phyloP scores from a whole-genome alignment of 2,888 invertebrate species.

The Alsophila aescularia region DNA sequence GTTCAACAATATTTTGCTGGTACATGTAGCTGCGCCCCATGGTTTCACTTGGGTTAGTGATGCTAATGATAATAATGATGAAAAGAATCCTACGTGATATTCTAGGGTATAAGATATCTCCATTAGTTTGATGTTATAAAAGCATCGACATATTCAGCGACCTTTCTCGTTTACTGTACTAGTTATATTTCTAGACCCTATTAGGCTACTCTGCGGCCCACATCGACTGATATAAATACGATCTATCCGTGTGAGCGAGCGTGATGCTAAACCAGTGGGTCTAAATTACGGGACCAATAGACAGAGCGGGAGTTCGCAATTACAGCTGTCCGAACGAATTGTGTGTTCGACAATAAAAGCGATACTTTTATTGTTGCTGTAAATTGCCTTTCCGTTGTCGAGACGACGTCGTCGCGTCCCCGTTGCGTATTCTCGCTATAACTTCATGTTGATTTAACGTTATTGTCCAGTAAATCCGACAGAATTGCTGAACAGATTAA shows the following conservation, averaged over 20 bases:
- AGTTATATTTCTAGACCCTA: neutral
- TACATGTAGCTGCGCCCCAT: too few species aligned
- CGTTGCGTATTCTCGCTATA: slow-evolving; percentile 61
- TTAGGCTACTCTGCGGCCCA: slow-evolving; percentile 2
- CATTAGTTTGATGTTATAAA: too few species aligned
- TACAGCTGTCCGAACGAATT: slow-evolving; percentile 80
- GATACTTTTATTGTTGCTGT: slow-evolving; percentile 80
- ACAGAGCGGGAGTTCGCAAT: slow-evolving; percentile 76
- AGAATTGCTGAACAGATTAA: slow-evolving; percentile 36
- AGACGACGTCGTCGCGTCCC: slow-evolving; percentile 63
- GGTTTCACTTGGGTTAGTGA: too few species aligned
- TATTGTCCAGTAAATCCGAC: slow-evolving; percentile 59
- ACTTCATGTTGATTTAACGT: slow-evolving; percentile 69
- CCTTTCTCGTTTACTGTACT: too few species aligned
- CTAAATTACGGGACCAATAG: slow-evolving; percentile 79
- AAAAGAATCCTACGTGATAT: too few species aligned
- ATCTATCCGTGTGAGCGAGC: slow-evolving; percentile 47
- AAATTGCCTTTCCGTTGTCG: slow-evolving; percentile 68
- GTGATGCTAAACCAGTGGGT: slow-evolving; percentile 68
- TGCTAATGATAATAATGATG: too few species aligned
- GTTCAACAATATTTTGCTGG: too few species aligned
- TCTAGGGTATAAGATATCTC: too few species aligned
- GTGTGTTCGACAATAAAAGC: slow-evolving; percentile 79
- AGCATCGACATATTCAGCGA: too few species aligned
- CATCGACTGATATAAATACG: slow-evolving; percentile 38